Percentiles rank a stretch among this genome's conserved stretches.
These are phyloP conservation scores for Leucoma salicis DNA, from an alignment of 2,888 invertebrate species.

Conservation along the genomic window DNA sequence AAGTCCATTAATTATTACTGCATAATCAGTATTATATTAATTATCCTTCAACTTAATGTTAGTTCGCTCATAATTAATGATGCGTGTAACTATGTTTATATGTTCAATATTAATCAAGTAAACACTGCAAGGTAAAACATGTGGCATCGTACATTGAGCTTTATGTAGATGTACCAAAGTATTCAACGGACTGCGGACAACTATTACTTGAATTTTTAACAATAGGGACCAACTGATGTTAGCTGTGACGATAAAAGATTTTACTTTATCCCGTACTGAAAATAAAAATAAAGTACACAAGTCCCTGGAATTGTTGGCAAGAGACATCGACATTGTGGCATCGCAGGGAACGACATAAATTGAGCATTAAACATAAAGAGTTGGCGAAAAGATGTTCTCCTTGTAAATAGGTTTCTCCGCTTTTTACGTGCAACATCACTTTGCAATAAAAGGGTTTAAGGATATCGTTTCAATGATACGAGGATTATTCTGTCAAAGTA, in stretches of 20 bases:
- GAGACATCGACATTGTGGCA: slow-evolving; percentile 18
- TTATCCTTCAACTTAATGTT: background rate
- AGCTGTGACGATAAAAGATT: slow-evolving; percentile 32
- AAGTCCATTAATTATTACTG: background rate
- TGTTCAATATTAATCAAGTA: slow-evolving; percentile 1
- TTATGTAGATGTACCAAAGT: background rate
- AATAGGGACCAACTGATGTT: slow-evolving; percentile 28
- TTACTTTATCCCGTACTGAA: slow-evolving; percentile 28
- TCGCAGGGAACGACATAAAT: background rate
- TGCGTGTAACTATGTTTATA: background rate
- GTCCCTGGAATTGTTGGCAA: slow-evolving; percentile 21
- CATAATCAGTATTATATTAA: background rate
- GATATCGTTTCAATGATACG: slow-evolving; percentile 1
- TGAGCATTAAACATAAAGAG: background rate
- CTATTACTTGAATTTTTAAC: slow-evolving; percentile 16
- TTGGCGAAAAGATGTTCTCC: background rate
- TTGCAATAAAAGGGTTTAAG: slow-evolving; percentile 1
- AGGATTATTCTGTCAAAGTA: background rate
- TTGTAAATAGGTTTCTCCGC: background rate
- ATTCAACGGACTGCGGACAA: slow-evolving; percentile 4
- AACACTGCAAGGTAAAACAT: slow-evolving; percentile 1
- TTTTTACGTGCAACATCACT: slow-evolving; percentile 1
- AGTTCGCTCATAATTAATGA: background rate
- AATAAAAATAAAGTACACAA: slow-evolving; percentile 35
- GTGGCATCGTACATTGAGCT: background rate